Evolutionary conservation across 92 coral and sea anemone genomes (phyloP), one percentile per base, ranked within the genome.

Genomic region (Parazoanthus darwini): DNA sequence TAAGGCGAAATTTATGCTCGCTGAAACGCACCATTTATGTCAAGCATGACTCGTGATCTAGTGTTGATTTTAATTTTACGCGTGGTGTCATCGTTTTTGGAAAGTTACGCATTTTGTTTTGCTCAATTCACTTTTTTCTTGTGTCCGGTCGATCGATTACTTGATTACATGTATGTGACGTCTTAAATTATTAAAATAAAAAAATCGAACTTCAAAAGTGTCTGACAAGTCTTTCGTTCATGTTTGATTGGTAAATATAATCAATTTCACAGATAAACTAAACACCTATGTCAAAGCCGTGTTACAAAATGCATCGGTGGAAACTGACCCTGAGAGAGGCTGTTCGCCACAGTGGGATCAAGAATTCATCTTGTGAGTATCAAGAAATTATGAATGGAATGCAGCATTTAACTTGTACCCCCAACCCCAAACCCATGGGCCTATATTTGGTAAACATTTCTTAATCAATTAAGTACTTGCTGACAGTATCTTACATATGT

Each of bases 361-460:
- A 80, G 99, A 97, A 71, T 93, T 97, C 81, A 88, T 97, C 51
- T 97, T 97, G 99, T 97, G 92, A 95, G 99, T 93, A 46, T 36
- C 82, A 48, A 8, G 35, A 29, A 76, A 38, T 76, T 39, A 8
- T 76, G 50, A 35, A 4, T 63, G 25, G 33, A 3, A 36, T 39
- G 8, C 9, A 14, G 39, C 33, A 29, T 29, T 29, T 38, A 9
- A 29, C 6, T 63, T 29, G 2, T 2, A 54, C 18, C 20, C 59
- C 59, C 6, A 51, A 51, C 42, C 42, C 42, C 7, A 51, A 51
- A 1, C 59, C 59, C 59, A 10, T 54, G 59, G 59, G 59, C 20
- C 59, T 54, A 54, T 5, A 54, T 13, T 54, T 54, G 18, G 59
- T 54, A 54, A 13, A 54, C 59, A 13, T 13, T 54, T 2, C 59